phyloP scores from a whole-genome alignment of 2,888 invertebrate genomes.

The Hipparchia semele region DNA sequence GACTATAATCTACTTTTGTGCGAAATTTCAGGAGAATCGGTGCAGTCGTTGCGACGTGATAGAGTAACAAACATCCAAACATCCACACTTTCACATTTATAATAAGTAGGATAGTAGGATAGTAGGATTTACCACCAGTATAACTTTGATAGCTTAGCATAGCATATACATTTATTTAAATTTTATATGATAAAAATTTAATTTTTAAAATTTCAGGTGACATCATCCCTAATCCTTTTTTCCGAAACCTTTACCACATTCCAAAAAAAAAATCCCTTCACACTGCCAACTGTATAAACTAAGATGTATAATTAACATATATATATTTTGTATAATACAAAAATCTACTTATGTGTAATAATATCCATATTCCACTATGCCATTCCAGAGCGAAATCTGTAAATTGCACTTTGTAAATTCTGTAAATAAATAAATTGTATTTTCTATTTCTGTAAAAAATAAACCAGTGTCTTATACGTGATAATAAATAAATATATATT shows the following conservation, averaged over 20 bases:
- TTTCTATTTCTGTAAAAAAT: slow-evolving; percentile 16
- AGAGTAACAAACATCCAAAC: too few species aligned
- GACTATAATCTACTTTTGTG: too few species aligned
- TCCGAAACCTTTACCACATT: slow-evolving; percentile 31
- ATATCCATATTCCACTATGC: slow-evolving; percentile 21
- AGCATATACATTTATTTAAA: too few species aligned
- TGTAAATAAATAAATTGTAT: slow-evolving; percentile 6
- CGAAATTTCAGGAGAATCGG: too few species aligned
- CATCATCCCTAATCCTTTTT: slow-evolving; percentile 30
- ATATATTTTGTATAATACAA: slow-evolving; percentile 11
- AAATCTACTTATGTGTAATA: not conserved
- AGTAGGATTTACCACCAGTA: too few species aligned
- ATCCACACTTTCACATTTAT: too few species aligned
- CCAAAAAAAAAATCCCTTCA: slow-evolving; percentile 25
- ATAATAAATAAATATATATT: slow-evolving; percentile 34
- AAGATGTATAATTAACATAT: slow-evolving; percentile 18
- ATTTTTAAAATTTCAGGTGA: slow-evolving; percentile 36
- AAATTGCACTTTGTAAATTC: slow-evolving; percentile 8
- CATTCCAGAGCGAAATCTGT: slow-evolving; percentile 31
- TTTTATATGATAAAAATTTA: not conserved
- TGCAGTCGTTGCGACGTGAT: too few species aligned
- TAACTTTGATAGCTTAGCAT: too few species aligned
- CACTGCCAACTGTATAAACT: slow-evolving; percentile 36
- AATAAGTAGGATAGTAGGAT: too few species aligned
- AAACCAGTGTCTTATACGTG: slow-evolving; percentile 44